phyloP scores from a whole-genome alignment of 2,113 vertebrate genomes.

The Gallinago jamesoni region DNA sequence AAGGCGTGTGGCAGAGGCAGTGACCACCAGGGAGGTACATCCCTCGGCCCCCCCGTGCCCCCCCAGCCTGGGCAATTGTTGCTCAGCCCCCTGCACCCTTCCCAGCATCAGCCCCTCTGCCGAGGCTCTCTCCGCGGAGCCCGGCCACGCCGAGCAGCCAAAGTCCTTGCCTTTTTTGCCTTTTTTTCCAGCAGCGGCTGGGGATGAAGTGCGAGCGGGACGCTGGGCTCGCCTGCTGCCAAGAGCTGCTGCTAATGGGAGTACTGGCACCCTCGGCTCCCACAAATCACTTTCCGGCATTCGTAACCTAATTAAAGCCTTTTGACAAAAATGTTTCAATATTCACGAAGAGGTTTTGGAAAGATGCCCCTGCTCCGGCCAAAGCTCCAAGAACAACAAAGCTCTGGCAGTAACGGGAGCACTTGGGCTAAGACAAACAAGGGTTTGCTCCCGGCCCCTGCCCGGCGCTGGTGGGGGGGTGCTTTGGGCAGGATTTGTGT shows the following conservation, averaged over 20 bases:
- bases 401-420: slow-evolving; percentile 41
- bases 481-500: not conserved
- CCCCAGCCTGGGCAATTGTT: rapidly evolving
- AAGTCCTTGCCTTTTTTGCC: not conserved
- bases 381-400: slow-evolving; percentile 60
- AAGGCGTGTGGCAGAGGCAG: not conserved
- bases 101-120: not conserved
- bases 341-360: slow-evolving; percentile 19
- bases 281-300: not conserved
- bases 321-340: not conserved
- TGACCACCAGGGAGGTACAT: rapidly evolving
- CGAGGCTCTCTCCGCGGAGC: rapidly evolving
- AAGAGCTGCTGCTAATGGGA: not conserved
- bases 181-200: not conserved
- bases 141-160: rapidly evolving
- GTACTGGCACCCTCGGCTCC: not conserved
- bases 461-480: not conserved
- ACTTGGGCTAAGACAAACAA: slow-evolving; percentile 53
- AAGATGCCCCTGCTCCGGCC: not conserved
- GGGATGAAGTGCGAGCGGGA: not conserved
- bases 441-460: not conserved
- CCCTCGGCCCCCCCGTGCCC: rapidly evolving
- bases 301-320: not conserved
- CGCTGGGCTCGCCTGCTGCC: rapidly evolving
- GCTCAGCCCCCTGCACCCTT: rapidly evolving